Base-by-base conservation (phyloP, 2,888 invertebrate species). In the Cerceris ruficornis region DNA sequence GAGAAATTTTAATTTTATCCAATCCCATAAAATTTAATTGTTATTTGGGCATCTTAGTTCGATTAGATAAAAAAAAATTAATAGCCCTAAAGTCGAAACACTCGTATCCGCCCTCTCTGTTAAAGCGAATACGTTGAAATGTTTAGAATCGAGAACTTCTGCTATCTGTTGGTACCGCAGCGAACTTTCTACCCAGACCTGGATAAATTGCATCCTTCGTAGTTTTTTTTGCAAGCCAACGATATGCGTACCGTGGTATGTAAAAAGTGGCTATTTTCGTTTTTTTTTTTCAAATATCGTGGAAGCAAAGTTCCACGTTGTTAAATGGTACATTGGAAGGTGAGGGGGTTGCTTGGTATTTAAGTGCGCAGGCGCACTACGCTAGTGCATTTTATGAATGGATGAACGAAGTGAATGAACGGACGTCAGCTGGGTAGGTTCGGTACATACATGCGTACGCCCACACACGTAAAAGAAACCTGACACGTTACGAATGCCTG, bases 361-460 rank as follows among this genome's bases (percentile, higher is more conserved):
- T 42, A 50, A 49, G 28, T 8, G 72, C 75, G 79, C 81, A 79
- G 62, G 88, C 86, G 86, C 84, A 70, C 62, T 73, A 67, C 81
- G 75, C 79, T 64, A 83, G 80, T 86, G 86, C 84, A 84, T 85
- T 88, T 89, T 83, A 88, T 89, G 89, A 89, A 89, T 89, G 89
- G 87, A 83, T 84, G 83, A 86, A 85, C 85, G 83, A 78, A 81
- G 86, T 85, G 87, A 87, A 87, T 87, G 87, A 87, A 87, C 85
- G 84, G 78, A 82, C 80, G 82, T 87, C 86, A 87, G 86, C 83
- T 84, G 85, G 67, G 66, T 79, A 71, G 70, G 78, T 82, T 77
- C 75, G 75, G 66, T 72, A 75, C 60, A 64, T 69, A 69, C 58
- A 62, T 58, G 67, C 15, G 11, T 65, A 55, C 68, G 15, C 62